These are phyloP conservation scores for Salminus brasiliensis DNA, from an alignment of 2,113 vertebrate genomes.

Conservation along the genomic window DNA sequence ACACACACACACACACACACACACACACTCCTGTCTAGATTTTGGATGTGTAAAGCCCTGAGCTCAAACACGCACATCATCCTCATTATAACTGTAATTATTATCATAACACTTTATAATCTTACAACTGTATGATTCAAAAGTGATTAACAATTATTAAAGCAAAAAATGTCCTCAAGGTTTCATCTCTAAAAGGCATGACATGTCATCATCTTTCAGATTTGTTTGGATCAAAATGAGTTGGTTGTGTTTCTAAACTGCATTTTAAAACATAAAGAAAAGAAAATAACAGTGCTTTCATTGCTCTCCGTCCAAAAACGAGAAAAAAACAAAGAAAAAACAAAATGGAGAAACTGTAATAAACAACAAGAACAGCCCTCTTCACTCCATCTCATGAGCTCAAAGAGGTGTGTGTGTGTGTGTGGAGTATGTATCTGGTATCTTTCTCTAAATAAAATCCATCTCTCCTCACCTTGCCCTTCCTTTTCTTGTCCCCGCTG, in stretches of 20 bases:
- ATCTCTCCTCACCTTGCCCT: slow-evolving; percentile 95
- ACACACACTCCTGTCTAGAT: no score
- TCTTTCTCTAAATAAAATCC: slow-evolving; percentile 44
- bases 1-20: neutral
- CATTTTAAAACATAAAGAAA: neutral
- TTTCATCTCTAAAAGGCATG: neutral
- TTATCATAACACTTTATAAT: no score
- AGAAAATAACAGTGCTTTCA: neutral
- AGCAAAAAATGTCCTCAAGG: neutral
- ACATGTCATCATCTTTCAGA: neutral
- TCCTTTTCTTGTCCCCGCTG: slow-evolving; percentile 91
- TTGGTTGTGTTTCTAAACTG: neutral
- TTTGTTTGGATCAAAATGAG: no score
- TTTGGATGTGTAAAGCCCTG: neutral
- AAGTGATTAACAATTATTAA: neutral
- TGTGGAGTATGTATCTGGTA: slow-evolving; percentile 7
- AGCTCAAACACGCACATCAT: neutral
- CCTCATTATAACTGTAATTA: no score
- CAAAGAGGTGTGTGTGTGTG: slow-evolving; percentile 37
- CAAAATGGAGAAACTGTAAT: neutral
- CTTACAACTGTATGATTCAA: no score
- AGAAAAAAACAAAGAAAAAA: neutral
- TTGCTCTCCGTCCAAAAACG: neutral
- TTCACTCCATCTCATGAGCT: neutral
- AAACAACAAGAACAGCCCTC: neutral